Conservation (phyloP, 2,113 vertebrate genomes). For the human region DNA sequence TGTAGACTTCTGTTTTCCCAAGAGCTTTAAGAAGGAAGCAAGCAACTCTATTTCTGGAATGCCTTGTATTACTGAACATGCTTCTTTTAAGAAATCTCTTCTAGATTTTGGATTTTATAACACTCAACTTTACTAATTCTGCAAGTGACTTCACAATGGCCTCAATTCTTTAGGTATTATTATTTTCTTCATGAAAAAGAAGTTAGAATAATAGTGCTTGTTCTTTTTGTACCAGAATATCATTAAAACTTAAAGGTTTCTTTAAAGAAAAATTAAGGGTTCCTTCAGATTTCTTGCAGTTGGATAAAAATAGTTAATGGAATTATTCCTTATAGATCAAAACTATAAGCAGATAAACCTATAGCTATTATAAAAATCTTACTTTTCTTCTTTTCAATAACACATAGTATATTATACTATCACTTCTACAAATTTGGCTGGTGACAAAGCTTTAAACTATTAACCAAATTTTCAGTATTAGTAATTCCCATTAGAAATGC, state of each 20-base stretch:
- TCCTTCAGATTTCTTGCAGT: neutral
- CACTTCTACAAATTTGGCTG: neutral
- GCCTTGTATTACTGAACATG: neutral
- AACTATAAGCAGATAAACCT: neutral
- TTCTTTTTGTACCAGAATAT: neutral
- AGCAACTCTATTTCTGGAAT: conserved; percentile 2
- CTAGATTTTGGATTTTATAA: conserved; percentile 19
- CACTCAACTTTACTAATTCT: neutral
- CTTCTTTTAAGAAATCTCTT: neutral
- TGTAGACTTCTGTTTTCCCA: neutral
- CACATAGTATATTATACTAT: neutral
- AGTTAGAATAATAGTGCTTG: neutral
- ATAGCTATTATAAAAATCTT: neutral
- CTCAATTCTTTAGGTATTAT: neutral
- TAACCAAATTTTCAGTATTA: conserved; percentile 62
- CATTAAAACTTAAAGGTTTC: neutral
- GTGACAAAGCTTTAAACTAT: conserved; percentile 24
- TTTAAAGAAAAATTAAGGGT: neutral
- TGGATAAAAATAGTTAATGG: neutral
- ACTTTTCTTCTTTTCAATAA: neutral
- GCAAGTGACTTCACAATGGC: neutral
- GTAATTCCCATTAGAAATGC: conserved; percentile 74
- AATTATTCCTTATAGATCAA: conserved; percentile 9
- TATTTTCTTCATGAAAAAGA: neutral
- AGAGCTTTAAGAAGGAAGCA: neutral